Evolutionary conservation across 2,113 vertebrate species (phyloP).

Genomic region (Heterotis niloticus): DNA sequence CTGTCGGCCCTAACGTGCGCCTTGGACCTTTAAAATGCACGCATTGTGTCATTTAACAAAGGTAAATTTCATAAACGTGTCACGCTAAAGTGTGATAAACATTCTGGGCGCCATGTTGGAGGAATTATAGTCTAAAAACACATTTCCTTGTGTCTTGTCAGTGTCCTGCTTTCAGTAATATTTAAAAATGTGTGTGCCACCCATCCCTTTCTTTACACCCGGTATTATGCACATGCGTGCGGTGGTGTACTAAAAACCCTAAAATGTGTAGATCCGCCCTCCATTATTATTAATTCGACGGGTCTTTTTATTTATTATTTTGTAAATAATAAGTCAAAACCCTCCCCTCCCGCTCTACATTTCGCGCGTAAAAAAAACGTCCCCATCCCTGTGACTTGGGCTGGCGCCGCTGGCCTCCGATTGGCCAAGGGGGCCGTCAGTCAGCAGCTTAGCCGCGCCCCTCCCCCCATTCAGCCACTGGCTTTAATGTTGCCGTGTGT

Average conservation of each 20-base stretch:
- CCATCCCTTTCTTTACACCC: no score
- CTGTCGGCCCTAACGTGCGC: no score
- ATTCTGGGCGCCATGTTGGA: conserved; percentile 29
- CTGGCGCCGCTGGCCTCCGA: conserved; percentile 8
- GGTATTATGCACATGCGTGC: no score
- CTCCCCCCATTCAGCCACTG: conserved; percentile 49
- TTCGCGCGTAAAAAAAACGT: conserved; percentile 50
- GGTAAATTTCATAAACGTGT: conserved; percentile 3
- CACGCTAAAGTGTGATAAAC: conserved; percentile 9
- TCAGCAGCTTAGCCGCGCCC: conserved; percentile 39
- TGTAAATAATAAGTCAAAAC: background rate
- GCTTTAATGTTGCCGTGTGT: conserved; percentile 53
- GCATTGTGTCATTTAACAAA: background rate
- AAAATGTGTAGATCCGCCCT: background rate
- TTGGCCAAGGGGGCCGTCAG: conserved; percentile 38
- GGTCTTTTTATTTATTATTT: background rate
- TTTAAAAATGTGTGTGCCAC: background rate
- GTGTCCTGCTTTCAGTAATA: background rate
- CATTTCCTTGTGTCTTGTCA: background rate
- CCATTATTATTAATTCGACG: background rate
- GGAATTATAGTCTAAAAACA: background rate
- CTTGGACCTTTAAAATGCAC: background rate
- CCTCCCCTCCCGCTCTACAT: conserved; percentile 34
- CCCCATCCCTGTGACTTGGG: conserved; percentile 30
- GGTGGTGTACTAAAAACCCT: no score